phyloP scores from a whole-genome alignment of 2,888 invertebrate genomes.

The Chesias legatella region DNA sequence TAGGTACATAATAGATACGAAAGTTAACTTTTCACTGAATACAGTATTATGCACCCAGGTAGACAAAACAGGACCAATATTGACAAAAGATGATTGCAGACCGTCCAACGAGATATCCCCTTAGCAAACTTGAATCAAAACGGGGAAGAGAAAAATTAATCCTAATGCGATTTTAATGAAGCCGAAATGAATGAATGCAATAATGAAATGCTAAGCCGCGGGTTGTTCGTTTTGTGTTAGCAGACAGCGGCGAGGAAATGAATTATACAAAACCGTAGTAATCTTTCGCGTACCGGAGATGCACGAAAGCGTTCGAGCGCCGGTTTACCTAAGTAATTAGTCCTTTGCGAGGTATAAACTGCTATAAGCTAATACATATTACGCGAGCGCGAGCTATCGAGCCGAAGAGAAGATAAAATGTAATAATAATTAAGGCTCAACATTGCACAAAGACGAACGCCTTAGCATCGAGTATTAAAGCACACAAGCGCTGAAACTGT shows the following conservation, averaged over 20 bases:
- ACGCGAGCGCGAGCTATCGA: constrained; percentile 40
- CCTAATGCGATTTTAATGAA: constrained; percentile 81
- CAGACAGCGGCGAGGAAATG: constrained; percentile 44
- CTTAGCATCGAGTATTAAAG: constrained; percentile 73
- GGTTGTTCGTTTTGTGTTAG: constrained; percentile 60
- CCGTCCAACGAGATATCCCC: constrained; percentile 65
- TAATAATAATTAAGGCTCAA: constrained; percentile 73
- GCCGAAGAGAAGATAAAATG: constrained; percentile 63
- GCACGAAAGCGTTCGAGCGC: constrained; percentile 26
- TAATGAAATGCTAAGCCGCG: constrained; percentile 74
- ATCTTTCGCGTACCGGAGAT: constrained; percentile 23
- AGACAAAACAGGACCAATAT: constrained; percentile 70
- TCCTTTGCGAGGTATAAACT: constrained; percentile 38
- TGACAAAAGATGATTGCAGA: constrained; percentile 76
- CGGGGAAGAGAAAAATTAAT: constrained; percentile 79
- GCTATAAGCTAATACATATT: constrained; percentile 34
- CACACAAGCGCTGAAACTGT: constrained; percentile 78
- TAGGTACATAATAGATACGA: constrained; percentile 6
- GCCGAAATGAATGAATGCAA: constrained; percentile 75
- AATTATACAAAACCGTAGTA: constrained; percentile 37
- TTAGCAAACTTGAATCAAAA: constrained; percentile 76
- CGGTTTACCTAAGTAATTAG: constrained; percentile 33
- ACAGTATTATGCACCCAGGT: constrained; percentile 59
- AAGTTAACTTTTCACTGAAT: constrained; percentile 34
- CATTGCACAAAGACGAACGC: constrained; percentile 73